Percentiles rank a stretch among this genome's conserved stretches.
phyloP scores from a whole-genome alignment of 2,888 invertebrate species.

The Anodontia alba region DNA sequence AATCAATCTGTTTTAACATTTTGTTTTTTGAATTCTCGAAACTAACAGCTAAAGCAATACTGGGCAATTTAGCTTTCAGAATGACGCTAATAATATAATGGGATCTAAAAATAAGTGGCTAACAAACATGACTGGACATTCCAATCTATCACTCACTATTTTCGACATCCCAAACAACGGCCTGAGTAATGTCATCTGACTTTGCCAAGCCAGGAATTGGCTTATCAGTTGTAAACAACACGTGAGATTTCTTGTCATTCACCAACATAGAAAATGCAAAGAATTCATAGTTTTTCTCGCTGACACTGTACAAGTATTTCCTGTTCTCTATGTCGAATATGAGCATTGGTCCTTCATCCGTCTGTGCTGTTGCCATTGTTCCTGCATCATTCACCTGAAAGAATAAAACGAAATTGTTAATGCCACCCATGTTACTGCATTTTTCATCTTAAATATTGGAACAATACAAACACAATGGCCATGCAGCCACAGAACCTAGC shows the following conservation, averaged over 20 bases:
- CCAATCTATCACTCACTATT: too few relatives aligned
- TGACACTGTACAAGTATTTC: slow-evolving; percentile 35
- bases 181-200: slow-evolving; percentile 33
- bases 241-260: slow-evolving; percentile 22
- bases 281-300: slow-evolving; percentile 9
- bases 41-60: too few relatives aligned
- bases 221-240: slow-evolving; percentile 32
- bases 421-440: too few relatives aligned
- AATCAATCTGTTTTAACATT: too few relatives aligned
- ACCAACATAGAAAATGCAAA: slow-evolving; percentile 30
- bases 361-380: slow-evolving; percentile 33
- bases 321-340: slow-evolving; percentile 37
- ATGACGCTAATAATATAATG: too few relatives aligned
- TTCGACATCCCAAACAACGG: slow-evolving; percentile 46
- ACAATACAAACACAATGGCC: too few relatives aligned
- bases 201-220: slow-evolving; percentile 16
- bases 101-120: too few relatives aligned
- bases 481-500: too few relatives aligned
- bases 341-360: slow-evolving; percentile 38
- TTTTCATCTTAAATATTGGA: too few relatives aligned
- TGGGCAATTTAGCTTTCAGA: too few relatives aligned
- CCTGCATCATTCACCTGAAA: slow-evolving; percentile 43
- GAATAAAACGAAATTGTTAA: not conserved
- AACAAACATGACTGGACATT: too few relatives aligned
- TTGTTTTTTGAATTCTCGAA: too few relatives aligned